Conservation (phyloP, 2,888 invertebrate genomes). For the Andrena bucephala region DNA sequence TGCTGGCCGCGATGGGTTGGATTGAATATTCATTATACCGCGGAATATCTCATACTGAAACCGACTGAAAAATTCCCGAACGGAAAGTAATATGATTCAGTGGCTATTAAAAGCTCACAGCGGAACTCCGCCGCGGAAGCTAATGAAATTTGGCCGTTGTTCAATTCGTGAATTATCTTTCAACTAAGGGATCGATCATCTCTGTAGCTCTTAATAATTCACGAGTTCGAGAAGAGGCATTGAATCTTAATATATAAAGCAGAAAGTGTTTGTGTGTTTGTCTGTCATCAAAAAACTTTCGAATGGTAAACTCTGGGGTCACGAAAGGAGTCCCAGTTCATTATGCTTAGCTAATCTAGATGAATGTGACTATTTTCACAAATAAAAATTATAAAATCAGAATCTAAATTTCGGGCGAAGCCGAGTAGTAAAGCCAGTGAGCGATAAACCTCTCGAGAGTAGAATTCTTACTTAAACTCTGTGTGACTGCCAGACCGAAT, state of each 20-base stretch:
- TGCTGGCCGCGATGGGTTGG: background rate
- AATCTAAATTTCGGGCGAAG: too few species aligned
- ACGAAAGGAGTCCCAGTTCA: too few species aligned
- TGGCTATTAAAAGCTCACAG: slow-evolving; percentile 10
- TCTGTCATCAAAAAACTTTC: too few species aligned
- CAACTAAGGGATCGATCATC: slow-evolving; percentile 7
- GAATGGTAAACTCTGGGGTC: too few species aligned
- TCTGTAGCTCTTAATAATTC: background rate
- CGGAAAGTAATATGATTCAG: background rate
- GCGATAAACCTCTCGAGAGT: too few species aligned
- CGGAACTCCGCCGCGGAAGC: background rate
- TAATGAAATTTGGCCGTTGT: slow-evolving; percentile 15
- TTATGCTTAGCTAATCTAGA: too few species aligned
- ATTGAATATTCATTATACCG: background rate
- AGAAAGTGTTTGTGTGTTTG: too few species aligned
- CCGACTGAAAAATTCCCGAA: background rate
- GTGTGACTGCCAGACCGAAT: too few species aligned
- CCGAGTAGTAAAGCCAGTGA: too few species aligned
- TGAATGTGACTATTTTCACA: too few species aligned
- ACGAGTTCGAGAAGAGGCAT: background rate
- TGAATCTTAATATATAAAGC: background rate
- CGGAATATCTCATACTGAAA: background rate
- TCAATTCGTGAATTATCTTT: slow-evolving; percentile 26
- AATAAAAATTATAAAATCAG: too few species aligned
- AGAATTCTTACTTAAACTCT: too few species aligned